Percentiles rank a stretch among this genome's conserved stretches.
phyloP scores from a whole-genome alignment of 2,888 invertebrate genomes.

The Formica aserva region DNA sequence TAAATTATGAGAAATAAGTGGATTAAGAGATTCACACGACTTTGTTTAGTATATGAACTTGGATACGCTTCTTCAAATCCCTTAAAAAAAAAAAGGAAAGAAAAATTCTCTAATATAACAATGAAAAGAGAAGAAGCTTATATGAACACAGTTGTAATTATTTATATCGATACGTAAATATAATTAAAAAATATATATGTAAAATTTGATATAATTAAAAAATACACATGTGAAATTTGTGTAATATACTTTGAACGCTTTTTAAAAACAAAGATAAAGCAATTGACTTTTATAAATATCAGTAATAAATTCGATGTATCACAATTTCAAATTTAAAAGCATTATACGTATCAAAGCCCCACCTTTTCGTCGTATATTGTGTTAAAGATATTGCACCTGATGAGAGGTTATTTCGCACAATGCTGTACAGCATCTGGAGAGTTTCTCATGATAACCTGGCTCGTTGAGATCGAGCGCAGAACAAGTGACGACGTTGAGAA shows the following conservation, averaged over 20 bases:
- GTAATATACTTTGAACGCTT: neutral
- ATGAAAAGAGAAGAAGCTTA: neutral
- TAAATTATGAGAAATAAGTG: conserved; percentile 10
- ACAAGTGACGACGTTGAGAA: conserved; percentile 48
- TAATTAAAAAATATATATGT: neutral
- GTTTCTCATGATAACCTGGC: conserved; percentile 53
- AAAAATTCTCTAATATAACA: neutral
- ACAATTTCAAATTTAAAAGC: neutral
- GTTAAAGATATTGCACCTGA: conserved; percentile 39
- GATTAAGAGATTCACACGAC: neutral
- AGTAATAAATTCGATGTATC: neutral
- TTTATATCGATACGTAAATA: neutral
- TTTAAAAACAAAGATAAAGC: neutral
- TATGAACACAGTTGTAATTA: neutral
- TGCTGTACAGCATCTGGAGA: conserved; percentile 39
- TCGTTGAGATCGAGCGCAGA: conserved; percentile 34
- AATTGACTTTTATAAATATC: neutral
- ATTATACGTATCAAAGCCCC: neutral
- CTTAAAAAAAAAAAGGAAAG: neutral
- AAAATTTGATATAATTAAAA: neutral
- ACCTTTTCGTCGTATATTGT: conserved; percentile 7
- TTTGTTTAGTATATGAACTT: neutral
- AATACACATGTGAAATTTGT: neutral
- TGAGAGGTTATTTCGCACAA: conserved; percentile 37
- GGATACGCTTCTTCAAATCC: neutral